phyloP scores from a whole-genome alignment of 2,113 vertebrate species.

The Neoarius graeffei region DNA sequence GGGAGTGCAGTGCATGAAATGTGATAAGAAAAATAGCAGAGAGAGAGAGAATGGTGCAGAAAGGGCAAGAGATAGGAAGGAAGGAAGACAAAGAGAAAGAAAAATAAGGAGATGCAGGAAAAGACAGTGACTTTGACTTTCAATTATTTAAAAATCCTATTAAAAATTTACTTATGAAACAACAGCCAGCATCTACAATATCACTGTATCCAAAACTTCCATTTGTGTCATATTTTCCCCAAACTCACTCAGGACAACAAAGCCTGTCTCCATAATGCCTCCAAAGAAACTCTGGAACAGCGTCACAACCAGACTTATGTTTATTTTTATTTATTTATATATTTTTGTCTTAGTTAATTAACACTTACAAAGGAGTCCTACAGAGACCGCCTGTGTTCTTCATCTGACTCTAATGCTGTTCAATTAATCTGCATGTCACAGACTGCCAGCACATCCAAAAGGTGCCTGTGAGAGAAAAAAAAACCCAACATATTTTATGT shows the following conservation, averaged over 20 bases:
- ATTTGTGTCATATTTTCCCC: neutral
- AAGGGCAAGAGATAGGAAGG: neutral
- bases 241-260: neutral
- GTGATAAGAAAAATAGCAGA: slow-evolving; percentile 7
- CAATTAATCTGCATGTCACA: slow-evolving; percentile 21
- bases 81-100: neutral
- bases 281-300: neutral
- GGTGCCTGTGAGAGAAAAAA: slow-evolving; percentile 27
- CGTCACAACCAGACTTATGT: neutral
- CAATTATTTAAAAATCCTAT: neutral
- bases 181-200: neutral
- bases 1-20: neutral
- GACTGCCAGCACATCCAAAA: neutral
- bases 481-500: slow-evolving; percentile 33
- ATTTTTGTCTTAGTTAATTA: neutral
- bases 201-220: neutral
- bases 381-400: neutral
- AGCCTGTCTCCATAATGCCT: neutral
- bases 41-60: neutral
- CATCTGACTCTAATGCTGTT: neutral
- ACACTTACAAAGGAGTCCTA: neutral
- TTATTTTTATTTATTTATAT: no score
- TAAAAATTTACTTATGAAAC: neutral
- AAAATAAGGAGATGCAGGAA: neutral
- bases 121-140: neutral